A percentile compares a stretch with the other conserved stretches of the same genome.
These are phyloP conservation scores for Drosophila malerkotliana DNA, from an alignment of 1,140 invertebrate genomes.

Conservation along the genomic window DNA sequence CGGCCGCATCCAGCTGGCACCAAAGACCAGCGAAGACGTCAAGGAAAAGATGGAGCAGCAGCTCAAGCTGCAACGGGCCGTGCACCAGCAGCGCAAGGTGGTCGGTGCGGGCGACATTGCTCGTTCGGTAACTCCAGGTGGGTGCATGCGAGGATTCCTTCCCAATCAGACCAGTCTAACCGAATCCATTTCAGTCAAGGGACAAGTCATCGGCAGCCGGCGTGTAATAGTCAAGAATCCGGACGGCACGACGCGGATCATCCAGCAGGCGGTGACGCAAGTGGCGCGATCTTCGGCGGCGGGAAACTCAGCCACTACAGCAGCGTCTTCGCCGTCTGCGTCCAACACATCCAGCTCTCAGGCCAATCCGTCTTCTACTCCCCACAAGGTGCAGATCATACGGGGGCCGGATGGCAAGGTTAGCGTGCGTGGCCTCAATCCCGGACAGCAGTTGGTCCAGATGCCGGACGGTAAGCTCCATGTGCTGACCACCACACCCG, in stretches of 20 bases:
- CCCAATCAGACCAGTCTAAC: neutral
- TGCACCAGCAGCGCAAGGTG: slow-evolving; percentile 91
- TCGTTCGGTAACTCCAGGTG: slow-evolving; percentile 61
- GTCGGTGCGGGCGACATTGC: slow-evolving; percentile 34
- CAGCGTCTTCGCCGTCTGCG: slow-evolving; percentile 39
- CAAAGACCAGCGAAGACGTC: slow-evolving; percentile 87
- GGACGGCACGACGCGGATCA: slow-evolving; percentile 90
- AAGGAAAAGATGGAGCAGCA: slow-evolving; percentile 97
- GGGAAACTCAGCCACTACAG: slow-evolving; percentile 54
- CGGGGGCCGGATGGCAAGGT: slow-evolving; percentile 95
- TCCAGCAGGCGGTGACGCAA: slow-evolving; percentile 85
- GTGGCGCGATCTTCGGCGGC: slow-evolving; percentile 34
- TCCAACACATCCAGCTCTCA: slow-evolving; percentile 31
- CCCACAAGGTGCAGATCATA: slow-evolving; percentile 95
- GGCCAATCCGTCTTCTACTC: slow-evolving; percentile 83
- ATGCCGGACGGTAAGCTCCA: slow-evolving; percentile 97
- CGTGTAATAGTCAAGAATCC: slow-evolving; percentile 91
- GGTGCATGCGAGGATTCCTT: neutral
- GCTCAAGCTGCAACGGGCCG: slow-evolving; percentile 92
- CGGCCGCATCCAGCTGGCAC: slow-evolving; percentile 67
- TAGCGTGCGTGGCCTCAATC: slow-evolving; percentile 94
- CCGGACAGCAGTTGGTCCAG: slow-evolving; percentile 96
- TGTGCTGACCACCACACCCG: slow-evolving; percentile 88
- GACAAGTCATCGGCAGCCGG: slow-evolving; percentile 74
- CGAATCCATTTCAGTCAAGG: slow-evolving; percentile 46